Evolutionary conservation across 2,888 invertebrate genomes (phyloP).

Genomic region (Octonoba sinensis): DNA sequence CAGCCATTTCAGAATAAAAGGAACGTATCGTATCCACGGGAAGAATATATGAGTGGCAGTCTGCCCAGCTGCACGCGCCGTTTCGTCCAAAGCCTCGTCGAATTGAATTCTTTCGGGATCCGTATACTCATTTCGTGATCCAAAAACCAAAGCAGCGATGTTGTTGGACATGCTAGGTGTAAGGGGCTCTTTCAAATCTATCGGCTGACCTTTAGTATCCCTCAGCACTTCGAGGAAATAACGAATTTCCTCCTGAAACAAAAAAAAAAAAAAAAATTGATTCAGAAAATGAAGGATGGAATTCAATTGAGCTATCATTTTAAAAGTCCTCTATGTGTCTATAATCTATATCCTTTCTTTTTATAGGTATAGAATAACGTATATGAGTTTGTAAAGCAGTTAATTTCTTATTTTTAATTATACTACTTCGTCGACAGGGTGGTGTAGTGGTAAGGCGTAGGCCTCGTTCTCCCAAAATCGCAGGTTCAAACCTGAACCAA

Average conservation of each 20-base stretch:
- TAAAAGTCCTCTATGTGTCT: too few relatives aligned
- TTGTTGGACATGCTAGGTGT: conserved; percentile 66
- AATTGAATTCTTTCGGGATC: conserved; percentile 53
- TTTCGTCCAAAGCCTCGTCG: conserved; percentile 20
- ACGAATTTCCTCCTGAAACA: conserved; percentile 57
- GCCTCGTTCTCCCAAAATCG: too few relatives aligned
- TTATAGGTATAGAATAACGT: too few relatives aligned
- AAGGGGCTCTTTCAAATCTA: conserved; percentile 49
- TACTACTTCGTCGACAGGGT: too few relatives aligned
- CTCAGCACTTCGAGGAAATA: conserved; percentile 54
- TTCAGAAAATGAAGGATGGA: too few relatives aligned
- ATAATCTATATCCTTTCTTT: too few relatives aligned
- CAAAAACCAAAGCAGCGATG: conserved; percentile 66
- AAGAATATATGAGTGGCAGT: conserved; percentile 14
- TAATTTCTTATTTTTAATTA: too few relatives aligned
- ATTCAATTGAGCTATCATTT: too few relatives aligned
- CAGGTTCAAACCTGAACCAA: too few relatives aligned
- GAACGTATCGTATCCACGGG: conserved; percentile 26
- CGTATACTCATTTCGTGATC: conserved; percentile 64
- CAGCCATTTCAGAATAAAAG: conserved; percentile 16
- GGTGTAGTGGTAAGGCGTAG: too few relatives aligned
- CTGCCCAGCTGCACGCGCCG: background rate
- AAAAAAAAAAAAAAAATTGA: background rate
- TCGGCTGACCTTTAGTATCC: conserved; percentile 27
- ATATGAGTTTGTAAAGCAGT: too few relatives aligned